Evolutionary conservation across 2,888 invertebrate genomes (phyloP), one percentile per base, ranked within the genome.

Genomic region (Lordiphosa fenestrarum): DNA sequence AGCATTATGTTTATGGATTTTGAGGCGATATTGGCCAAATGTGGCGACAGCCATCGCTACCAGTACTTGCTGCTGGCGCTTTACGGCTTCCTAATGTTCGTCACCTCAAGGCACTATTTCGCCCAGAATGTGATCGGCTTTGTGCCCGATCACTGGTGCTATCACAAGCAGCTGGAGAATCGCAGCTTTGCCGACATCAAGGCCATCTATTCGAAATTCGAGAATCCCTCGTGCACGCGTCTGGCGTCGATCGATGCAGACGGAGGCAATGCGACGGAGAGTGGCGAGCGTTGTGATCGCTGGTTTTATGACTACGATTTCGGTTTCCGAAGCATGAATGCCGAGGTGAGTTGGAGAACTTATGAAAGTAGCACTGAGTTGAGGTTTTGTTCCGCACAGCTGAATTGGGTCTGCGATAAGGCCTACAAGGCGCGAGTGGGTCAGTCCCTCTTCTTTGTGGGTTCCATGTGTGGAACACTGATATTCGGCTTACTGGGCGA

Each of bases 381-480:
- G n/a, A 9, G 12, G 6, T 36, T 2, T 47, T 0, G n/a, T 2
- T 9, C 36, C 53, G 15, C 15, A 7, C 51, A 87, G 87, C 57
- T 91, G 15, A 88, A 92, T 71, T 93, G 92, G 92, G 91, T 92
- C 1, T 92, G 92, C 74, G 89, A 90, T 19, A 87, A 91, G 9
- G 89, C 90, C 39, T 92, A 92, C 90, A 91, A 91, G 73, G 90
- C 92, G 5, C 89, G 91, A 4, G 78, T 91, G 19, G 91, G 92
- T 0, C 92, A 92, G 76, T 91, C 92, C 2, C 87, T 91, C 50
- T 92, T 91, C 84, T 92, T 92, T 84, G 85, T 91, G 47, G 92
- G 92, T 5, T 91, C 92, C 13, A 90, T 92, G 23, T 74, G 91
- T 40, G 92, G 92, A 0, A 91, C 91, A 39, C 77, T 92, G 6